Evolutionary conservation across 2,113 vertebrate species (phyloP).

Genomic region (Mesembrinibis cayennensis): DNA sequence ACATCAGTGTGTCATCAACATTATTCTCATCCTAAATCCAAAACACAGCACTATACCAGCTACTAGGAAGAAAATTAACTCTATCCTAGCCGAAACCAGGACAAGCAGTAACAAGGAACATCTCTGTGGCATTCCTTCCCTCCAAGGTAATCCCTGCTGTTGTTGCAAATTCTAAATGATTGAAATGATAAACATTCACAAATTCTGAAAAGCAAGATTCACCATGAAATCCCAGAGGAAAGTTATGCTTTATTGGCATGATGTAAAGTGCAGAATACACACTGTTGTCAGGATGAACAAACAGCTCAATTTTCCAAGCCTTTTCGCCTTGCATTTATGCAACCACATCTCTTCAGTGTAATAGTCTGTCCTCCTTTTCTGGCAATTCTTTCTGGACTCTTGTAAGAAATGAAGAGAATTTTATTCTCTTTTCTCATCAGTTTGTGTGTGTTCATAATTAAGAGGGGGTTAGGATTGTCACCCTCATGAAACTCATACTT

Average conservation of each 20-base stretch:
- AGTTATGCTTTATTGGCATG: neutral
- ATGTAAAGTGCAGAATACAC: neutral
- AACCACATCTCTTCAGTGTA: neutral
- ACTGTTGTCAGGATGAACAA: neutral
- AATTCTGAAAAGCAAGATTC: neutral
- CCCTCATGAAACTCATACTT: neutral
- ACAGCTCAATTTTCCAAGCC: neutral
- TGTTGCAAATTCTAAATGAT: neutral
- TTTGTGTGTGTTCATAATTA: neutral
- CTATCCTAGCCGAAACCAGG: neutral
- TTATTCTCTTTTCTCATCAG: neutral
- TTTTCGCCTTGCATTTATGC: neutral
- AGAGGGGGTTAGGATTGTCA: neutral
- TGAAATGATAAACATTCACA: neutral
- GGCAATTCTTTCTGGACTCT: neutral
- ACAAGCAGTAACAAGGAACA: neutral
- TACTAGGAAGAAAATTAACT: neutral
- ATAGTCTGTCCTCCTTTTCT: neutral
- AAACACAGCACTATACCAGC: neutral
- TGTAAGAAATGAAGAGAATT: neutral
- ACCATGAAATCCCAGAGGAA: neutral
- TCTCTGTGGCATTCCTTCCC: neutral
- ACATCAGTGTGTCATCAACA: neutral
- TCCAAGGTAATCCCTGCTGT: neutral
- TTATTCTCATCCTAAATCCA: neutral